Conservation (phyloP, 2,888 invertebrate species). For the Orgyia antiqua region DNA sequence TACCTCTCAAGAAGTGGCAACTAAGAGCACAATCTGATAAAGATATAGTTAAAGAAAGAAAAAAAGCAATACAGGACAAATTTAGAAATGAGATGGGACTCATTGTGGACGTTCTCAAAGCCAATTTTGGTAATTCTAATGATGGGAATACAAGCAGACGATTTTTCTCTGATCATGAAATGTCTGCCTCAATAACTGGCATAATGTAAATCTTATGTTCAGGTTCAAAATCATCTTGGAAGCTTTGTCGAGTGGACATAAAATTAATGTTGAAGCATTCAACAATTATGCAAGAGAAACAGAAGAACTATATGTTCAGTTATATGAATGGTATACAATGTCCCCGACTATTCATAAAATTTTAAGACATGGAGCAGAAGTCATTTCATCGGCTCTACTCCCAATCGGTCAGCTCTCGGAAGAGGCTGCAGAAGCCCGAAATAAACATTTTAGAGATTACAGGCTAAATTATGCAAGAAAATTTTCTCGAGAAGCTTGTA, state of each 20-base stretch:
- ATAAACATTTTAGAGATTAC: neutral
- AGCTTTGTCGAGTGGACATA: neutral
- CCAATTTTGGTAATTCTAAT: neutral
- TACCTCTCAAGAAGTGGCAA: neutral
- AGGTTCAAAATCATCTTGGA: no score
- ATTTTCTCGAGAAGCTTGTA: neutral
- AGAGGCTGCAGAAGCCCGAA: no score
- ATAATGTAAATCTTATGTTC: no score
- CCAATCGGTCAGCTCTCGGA: constrained; percentile 1
- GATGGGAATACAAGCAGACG: neutral
- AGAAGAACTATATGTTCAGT: neutral
- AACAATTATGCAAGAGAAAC: neutral
- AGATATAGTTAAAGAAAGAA: neutral
- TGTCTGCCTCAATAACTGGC: neutral
- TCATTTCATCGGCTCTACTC: neutral
- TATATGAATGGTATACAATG: constrained; percentile 1
- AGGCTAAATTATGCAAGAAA: neutral
- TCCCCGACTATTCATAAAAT: neutral
- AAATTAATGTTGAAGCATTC: neutral
- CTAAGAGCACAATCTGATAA: neutral
- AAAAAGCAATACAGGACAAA: neutral
- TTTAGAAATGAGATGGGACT: neutral
- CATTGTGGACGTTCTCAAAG: neutral
- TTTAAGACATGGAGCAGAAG: neutral
- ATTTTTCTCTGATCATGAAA: neutral